A percentile compares a stretch with the other conserved stretches of the same genome.
These are phyloP conservation scores for Cephonodes hylas DNA, from an alignment of 2,888 invertebrate species.

Conservation along the genomic window DNA sequence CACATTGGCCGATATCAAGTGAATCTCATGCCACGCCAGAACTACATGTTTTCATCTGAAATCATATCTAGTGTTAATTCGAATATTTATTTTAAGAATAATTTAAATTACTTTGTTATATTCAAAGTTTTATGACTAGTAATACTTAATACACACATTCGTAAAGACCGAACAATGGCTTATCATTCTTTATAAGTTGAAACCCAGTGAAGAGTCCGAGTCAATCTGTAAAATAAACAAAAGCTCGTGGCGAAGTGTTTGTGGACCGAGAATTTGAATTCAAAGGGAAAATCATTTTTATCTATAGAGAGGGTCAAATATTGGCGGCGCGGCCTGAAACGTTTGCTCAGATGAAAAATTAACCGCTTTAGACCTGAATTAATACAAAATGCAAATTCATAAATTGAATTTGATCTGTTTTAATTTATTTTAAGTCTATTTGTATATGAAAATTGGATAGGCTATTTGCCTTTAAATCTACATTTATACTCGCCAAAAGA, in stretches of 20 bases:
- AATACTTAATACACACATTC: too few species aligned
- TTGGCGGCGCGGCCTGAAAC: not conserved
- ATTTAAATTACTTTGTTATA: too few species aligned
- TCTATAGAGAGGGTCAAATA: not conserved
- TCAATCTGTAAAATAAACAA: constrained; percentile 2
- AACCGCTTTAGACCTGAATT: not conserved
- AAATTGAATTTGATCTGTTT: not conserved
- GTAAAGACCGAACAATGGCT: too few species aligned
- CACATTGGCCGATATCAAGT: too few species aligned
- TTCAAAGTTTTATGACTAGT: too few species aligned
- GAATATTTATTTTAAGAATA: too few species aligned
- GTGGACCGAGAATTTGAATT: not conserved
- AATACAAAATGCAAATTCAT: not conserved
- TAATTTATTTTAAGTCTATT: not conserved
- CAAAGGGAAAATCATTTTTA: not conserved
- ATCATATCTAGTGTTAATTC: too few species aligned
- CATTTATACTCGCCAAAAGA: too few species aligned
- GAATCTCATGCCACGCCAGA: too few species aligned
- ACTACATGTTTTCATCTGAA: too few species aligned
- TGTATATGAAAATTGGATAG: too few species aligned
- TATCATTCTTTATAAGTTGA: not conserved
- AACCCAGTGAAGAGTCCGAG: not conserved
- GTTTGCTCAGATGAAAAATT: not conserved
- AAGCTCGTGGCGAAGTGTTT: not conserved
- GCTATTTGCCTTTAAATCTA: too few species aligned